phyloP scores from a whole-genome alignment of 1,140 invertebrate genomes.

The Cotesia typhae region DNA sequence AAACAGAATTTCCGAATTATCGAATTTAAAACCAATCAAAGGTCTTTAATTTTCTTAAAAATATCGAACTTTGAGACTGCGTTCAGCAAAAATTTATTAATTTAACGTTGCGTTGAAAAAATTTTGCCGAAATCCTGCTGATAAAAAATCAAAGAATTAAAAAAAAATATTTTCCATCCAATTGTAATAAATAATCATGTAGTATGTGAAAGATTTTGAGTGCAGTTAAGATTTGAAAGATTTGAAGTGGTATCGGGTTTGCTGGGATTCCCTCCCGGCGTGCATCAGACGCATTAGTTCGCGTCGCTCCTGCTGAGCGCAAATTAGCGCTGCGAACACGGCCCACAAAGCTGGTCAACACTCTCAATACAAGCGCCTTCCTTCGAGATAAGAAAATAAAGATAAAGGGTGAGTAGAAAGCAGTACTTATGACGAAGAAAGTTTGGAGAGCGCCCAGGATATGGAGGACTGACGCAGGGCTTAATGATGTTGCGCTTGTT shows the following conservation, averaged over 20 bases:
- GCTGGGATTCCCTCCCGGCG: conserved; percentile 52
- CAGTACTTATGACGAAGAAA: not conserved
- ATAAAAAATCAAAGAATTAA: too few relatives aligned
- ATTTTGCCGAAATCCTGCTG: too few relatives aligned
- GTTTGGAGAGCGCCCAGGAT: conserved; percentile 2
- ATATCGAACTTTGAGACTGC: too few relatives aligned
- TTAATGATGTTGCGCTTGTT: conserved; percentile 12
- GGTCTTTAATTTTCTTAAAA: not conserved
- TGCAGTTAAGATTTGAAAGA: conserved; percentile 42
- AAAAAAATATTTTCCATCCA: too few relatives aligned
- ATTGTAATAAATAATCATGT: too few relatives aligned
- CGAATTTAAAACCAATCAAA: conserved; percentile 12
- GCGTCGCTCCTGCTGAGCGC: conserved; percentile 61
- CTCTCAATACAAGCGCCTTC: conserved; percentile 12
- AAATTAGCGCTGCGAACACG: conserved; percentile 58
- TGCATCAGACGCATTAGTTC: conserved; percentile 59
- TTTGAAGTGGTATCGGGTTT: conserved; percentile 29
- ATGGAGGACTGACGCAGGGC: conserved; percentile 20
- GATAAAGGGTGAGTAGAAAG: not conserved
- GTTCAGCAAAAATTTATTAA: too few relatives aligned
- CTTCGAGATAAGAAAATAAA: not conserved
- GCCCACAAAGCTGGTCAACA: conserved; percentile 34
- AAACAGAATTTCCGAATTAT: conserved; percentile 11
- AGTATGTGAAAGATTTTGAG: too few relatives aligned
- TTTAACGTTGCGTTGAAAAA: too few relatives aligned